These are phyloP conservation scores for Alethe diademata DNA, from an alignment of 2,113 vertebrate species.

Conservation along the genomic window DNA sequence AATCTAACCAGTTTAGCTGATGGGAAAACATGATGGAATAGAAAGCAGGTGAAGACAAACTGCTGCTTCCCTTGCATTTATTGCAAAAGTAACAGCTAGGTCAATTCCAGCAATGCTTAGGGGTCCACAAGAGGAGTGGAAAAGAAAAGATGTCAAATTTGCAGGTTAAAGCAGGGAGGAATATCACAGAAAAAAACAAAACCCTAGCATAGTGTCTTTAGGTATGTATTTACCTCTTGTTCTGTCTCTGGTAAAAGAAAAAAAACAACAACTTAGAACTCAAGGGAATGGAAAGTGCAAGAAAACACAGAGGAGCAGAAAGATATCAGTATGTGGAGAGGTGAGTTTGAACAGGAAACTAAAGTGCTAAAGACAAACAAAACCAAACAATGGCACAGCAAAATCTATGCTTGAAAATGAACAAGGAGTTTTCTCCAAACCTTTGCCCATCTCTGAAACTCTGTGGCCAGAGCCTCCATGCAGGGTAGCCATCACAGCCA, in stretches of 20 bases:
- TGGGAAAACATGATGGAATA: neutral
- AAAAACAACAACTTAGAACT: neutral
- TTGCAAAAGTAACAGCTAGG: neutral
- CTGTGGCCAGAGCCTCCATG: rapidly evolving
- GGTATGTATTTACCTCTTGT: neutral
- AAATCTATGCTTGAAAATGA: neutral
- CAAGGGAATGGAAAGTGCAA: neutral
- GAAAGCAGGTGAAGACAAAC: neutral
- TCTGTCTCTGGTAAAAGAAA: neutral
- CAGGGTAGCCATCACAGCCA: rapidly evolving
- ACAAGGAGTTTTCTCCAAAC: neutral
- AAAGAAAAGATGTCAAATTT: neutral
- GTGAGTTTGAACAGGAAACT: neutral
- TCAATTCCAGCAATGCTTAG: neutral
- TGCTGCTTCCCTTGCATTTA: neutral
- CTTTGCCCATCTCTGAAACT: neutral
- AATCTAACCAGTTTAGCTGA: neutral
- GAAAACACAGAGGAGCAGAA: neutral
- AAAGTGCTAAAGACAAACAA: neutral
- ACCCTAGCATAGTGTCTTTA: neutral
- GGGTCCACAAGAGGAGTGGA: neutral
- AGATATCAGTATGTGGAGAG: neutral
- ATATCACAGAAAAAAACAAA: neutral
- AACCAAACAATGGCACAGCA: neutral
- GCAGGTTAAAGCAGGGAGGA: neutral